These are phyloP conservation scores for Anseranas semipalmata DNA, from an alignment of 2,113 vertebrate species.

Conservation along the genomic window DNA sequence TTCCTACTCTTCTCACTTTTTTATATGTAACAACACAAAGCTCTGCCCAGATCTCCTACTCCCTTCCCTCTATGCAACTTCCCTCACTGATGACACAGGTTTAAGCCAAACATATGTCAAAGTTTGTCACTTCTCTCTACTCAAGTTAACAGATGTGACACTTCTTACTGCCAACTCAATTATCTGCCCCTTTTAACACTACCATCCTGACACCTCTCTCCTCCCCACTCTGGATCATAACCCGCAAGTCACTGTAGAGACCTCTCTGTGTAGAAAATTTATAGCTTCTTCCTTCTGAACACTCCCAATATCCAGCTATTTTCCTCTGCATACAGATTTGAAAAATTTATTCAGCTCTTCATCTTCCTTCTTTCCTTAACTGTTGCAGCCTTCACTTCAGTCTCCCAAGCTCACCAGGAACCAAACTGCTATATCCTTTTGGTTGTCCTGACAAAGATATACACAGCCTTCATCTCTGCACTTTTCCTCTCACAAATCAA, in stretches of 20 bases:
- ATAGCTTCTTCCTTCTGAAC: background rate
- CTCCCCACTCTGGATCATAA: background rate
- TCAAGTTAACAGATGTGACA: background rate
- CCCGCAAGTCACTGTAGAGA: background rate
- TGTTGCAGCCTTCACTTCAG: background rate
- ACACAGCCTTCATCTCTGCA: background rate
- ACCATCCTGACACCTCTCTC: background rate
- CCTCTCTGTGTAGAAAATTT: background rate
- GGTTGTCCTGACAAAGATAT: background rate
- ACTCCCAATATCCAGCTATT: background rate
- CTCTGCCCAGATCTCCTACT: conserved; percentile 23
- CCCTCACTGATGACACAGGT: background rate
- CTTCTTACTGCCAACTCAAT: background rate
- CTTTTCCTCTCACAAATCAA: background rate
- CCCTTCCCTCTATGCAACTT: background rate
- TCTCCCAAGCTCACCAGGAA: background rate
- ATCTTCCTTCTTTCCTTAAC: background rate
- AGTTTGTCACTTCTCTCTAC: background rate
- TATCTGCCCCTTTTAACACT: background rate
- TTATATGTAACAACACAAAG: background rate
- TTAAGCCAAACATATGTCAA: background rate
- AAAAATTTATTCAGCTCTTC: background rate
- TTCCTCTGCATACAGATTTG: background rate
- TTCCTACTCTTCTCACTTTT: background rate
- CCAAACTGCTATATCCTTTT: background rate